Conservation (phyloP, 2,888 invertebrate species). For the Archips crataeganus region DNA sequence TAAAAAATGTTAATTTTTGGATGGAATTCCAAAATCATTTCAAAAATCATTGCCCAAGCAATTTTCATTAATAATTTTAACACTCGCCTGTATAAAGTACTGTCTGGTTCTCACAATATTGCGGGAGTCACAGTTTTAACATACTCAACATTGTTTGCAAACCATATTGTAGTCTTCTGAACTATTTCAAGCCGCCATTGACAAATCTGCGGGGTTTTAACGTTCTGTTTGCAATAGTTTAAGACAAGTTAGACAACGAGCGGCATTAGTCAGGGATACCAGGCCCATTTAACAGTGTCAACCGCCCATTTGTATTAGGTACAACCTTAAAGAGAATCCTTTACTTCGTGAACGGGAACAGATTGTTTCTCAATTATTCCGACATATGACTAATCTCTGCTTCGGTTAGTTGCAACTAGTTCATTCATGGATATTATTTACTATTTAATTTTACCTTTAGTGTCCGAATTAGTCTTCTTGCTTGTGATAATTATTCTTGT, state of each 20-base stretch:
- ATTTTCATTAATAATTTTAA: not conserved
- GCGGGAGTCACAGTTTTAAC: constrained; percentile 45
- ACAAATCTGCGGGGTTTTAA: constrained; percentile 73
- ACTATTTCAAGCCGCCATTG: constrained; percentile 61
- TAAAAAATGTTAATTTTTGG: constrained; percentile 15
- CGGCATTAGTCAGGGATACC: constrained; percentile 76
- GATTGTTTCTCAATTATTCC: constrained; percentile 48
- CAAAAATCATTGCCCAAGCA: not conserved
- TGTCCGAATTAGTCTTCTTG: constrained; percentile 34
- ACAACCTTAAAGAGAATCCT: constrained; percentile 49
- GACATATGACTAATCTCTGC: constrained; percentile 38
- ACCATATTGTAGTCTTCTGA: constrained; percentile 61
- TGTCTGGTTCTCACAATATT: constrained; percentile 6
- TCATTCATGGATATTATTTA: constrained; percentile 39
- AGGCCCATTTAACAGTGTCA: constrained; percentile 80
- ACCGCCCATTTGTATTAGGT: constrained; percentile 79
- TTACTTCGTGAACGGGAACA: constrained; percentile 44
- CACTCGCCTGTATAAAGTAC: not conserved
- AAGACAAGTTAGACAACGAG: constrained; percentile 72
- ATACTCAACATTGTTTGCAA: constrained; percentile 59
- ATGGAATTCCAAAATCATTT: not conserved
- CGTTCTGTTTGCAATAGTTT: constrained; percentile 78
- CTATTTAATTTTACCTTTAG: constrained; percentile 38
- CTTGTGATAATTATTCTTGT: constrained; percentile 40
- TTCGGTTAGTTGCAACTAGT: constrained; percentile 37